A percentile compares a stretch with the other conserved stretches of the same genome.
phyloP scores from a whole-genome alignment of 1,140 invertebrate species.

The Eriosoma lanigerum region DNA sequence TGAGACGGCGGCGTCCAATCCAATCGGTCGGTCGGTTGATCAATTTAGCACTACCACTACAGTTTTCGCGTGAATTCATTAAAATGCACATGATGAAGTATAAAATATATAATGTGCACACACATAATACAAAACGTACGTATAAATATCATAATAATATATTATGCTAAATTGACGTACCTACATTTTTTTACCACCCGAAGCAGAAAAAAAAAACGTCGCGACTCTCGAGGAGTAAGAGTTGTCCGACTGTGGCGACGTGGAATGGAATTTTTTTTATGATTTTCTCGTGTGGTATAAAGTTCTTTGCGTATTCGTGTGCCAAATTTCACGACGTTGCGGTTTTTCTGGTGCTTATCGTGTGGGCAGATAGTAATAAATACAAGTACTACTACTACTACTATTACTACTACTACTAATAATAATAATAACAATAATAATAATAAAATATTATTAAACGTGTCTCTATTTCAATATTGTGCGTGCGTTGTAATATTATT shows the following conservation, averaged over 20 bases:
- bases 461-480: too few relatives aligned
- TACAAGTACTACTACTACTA: neutral
- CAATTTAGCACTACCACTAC: too few relatives aligned
- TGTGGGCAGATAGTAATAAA: neutral
- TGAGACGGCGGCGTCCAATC: too few relatives aligned
- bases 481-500: neutral
- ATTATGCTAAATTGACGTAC: neutral
- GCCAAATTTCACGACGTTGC: conserved; percentile 9
- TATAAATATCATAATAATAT: neutral
- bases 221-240: neutral
- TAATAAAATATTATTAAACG: too few relatives aligned
- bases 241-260: too few relatives aligned
- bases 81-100: too few relatives aligned
- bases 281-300: neutral
- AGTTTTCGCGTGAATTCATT: too few relatives aligned
- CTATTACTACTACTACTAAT: neutral
- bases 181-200: conserved; percentile 27
- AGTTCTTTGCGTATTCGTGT: neutral
- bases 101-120: neutral
- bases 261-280: conserved; percentile 10
- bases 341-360: neutral
- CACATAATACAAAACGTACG: too few relatives aligned
- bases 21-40: too few relatives aligned
- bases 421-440: neutral
- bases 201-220: too few relatives aligned